Conservation (phyloP, 2,888 invertebrate genomes). For the Ctenicera cuprea region DNA sequence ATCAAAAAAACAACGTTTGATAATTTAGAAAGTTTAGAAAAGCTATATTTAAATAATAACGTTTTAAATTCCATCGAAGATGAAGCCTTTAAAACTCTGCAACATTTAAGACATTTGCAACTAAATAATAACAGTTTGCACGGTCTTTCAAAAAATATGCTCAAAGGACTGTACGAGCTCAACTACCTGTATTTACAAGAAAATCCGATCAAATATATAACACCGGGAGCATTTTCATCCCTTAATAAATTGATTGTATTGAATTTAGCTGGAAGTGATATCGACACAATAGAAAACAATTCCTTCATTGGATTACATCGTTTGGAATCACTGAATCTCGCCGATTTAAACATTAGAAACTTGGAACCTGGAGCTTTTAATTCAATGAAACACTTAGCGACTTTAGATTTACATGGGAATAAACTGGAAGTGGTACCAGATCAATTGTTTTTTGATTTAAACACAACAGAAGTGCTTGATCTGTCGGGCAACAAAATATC, state of each 20-base stretch:
- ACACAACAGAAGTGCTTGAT: neutral
- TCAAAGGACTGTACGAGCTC: neutral
- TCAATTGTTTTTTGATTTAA: neutral
- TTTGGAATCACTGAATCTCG: neutral
- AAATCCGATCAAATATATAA: neutral
- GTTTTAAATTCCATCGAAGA: neutral
- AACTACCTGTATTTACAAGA: neutral
- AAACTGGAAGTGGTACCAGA: neutral
- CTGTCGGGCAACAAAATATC: constrained; percentile 6
- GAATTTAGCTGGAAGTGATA: neutral
- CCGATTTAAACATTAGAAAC: neutral
- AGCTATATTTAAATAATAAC: too few relatives aligned
- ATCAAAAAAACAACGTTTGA: neutral
- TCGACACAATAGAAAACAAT: neutral
- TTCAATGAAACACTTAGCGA: too few relatives aligned
- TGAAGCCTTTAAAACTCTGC: neutral
- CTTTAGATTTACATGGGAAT: constrained; percentile 18
- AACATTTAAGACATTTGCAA: neutral
- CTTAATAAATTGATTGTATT: neutral
- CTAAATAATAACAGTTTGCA: constrained; percentile 55
- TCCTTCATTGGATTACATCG: neutral
- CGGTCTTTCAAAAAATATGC: neutral
- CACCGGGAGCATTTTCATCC: neutral
- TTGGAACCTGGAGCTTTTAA: too few relatives aligned
- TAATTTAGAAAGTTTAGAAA: neutral